Evolutionary conservation across 1,140 invertebrate species (phyloP), one percentile per base, ranked within the genome.

Genomic region (Metaphire vulgaris): DNA sequence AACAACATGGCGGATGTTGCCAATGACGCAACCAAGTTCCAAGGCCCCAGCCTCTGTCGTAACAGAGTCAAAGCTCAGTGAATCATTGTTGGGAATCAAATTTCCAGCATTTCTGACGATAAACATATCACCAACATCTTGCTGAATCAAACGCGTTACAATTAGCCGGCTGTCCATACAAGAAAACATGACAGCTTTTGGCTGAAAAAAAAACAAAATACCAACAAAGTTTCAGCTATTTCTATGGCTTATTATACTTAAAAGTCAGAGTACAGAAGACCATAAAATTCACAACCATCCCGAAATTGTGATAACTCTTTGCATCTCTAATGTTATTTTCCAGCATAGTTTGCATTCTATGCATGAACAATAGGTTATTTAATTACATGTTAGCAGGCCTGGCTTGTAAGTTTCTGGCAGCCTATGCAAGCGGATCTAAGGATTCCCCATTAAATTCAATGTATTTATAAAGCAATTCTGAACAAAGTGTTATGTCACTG

Each of bases 131-230:
- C 96, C 96, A 77, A 97, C 93, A 84, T 94, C 92, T 74, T 93
- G 95, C 88, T 96, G 92, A 56, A 94, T 96, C 87, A 98, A 97
- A 84, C 94, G 89, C 76, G 95, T 95, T 29, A 95, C 94, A 80
- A 97, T 92, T 92, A 98, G 95, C 88, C 96, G 89, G 86, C 93
- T 95, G 88, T 98, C 96, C 92, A 98, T 97, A 87, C 96, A 98
- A 26, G 94, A 96, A 86, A 98, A 96, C 87, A 98, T 95, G 76
- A 98, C 91, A 78, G 95, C 93, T 89, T 94, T 94, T 6, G 96
- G 96, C 93, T 97, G 86, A 80, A 83, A 79, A 89, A 87, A 81
- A 79, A 79, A 78, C 30, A 77, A 75, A 75, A 76, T 77, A 32
- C n/a, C 33, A 67, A 76, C 30, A 67, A 69, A 68, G 29, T 79